phyloP scores from a whole-genome alignment of 2,113 vertebrate species.

The Cercopithecus mona region DNA sequence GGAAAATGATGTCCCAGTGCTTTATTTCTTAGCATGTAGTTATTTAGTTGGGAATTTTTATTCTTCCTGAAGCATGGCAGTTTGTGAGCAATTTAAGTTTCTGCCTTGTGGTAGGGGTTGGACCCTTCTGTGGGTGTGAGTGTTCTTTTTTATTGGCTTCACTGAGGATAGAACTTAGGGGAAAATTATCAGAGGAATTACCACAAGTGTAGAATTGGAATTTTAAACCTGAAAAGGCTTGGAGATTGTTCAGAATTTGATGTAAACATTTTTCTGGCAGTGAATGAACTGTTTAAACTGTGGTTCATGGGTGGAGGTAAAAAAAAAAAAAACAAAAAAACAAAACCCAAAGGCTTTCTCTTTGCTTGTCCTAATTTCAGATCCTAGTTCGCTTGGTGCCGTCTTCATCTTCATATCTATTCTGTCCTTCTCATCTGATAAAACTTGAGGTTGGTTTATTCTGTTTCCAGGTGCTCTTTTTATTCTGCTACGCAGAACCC shows the following conservation, averaged over 20 bases:
- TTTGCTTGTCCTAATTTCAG: neutral
- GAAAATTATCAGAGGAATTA: neutral
- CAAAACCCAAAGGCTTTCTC: neutral
- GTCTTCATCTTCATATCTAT: neutral
- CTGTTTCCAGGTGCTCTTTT: neutral
- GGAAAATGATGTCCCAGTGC: neutral
- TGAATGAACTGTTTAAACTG: neutral
- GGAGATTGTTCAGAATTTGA: neutral
- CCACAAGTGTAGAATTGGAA: neutral
- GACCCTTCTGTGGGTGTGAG: neutral
- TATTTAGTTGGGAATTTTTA: neutral
- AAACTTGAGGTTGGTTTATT: neutral
- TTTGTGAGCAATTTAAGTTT: neutral
- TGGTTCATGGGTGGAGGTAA: neutral
- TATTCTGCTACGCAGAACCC: neutral
- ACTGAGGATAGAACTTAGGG: neutral
- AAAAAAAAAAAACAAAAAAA: no score
- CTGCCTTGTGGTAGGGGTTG: neutral
- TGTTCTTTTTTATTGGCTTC: neutral
- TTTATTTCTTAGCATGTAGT: neutral
- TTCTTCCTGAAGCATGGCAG: neutral
- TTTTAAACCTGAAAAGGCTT: neutral
- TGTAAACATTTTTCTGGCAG: neutral
- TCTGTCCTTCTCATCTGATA: neutral
- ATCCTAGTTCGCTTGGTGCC: neutral